These are phyloP conservation scores for Drosophila micromelanica DNA, from an alignment of 1,140 invertebrate genomes.

Conservation along the genomic window DNA sequence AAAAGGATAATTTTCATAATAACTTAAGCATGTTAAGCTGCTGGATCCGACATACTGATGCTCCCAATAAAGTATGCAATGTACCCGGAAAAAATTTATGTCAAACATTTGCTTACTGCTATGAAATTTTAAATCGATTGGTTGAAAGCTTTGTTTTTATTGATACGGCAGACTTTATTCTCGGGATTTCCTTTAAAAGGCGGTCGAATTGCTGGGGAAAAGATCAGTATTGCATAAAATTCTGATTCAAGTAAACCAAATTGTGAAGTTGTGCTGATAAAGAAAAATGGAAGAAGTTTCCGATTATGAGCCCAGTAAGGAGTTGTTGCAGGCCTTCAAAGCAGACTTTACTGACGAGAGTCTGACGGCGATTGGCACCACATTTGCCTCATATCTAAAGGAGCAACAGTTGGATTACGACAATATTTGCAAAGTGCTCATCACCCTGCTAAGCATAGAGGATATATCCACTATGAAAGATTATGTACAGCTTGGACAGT, in stretches of 20 bases:
- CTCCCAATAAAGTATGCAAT: too few species aligned
- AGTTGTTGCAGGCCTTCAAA: constrained; percentile 32
- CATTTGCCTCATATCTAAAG: constrained; percentile 33
- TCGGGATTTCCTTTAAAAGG: background rate
- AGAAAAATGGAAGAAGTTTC: constrained; percentile 12
- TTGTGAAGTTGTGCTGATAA: background rate
- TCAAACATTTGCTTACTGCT: too few species aligned
- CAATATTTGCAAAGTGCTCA: constrained; percentile 41
- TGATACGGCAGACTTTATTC: background rate
- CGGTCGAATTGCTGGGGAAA: background rate
- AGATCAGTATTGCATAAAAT: background rate
- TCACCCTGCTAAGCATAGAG: constrained; percentile 43
- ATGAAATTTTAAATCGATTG: too few species aligned
- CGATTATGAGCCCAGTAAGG: constrained; percentile 28
- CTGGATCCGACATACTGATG: too few species aligned
- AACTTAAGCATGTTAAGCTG: too few species aligned
- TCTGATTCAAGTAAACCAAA: background rate
- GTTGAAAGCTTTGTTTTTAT: background rate
- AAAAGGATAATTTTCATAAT: too few species aligned
- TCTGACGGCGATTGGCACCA: constrained; percentile 2
- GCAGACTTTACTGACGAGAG: constrained; percentile 30
- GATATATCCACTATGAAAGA: constrained; percentile 45
- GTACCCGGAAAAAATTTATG: too few species aligned
- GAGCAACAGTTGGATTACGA: constrained; percentile 20
- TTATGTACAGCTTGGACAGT: constrained; percentile 27